These are phyloP conservation scores for Villa cingulata DNA, from an alignment of 2,888 invertebrate species.

Conservation along the genomic window DNA sequence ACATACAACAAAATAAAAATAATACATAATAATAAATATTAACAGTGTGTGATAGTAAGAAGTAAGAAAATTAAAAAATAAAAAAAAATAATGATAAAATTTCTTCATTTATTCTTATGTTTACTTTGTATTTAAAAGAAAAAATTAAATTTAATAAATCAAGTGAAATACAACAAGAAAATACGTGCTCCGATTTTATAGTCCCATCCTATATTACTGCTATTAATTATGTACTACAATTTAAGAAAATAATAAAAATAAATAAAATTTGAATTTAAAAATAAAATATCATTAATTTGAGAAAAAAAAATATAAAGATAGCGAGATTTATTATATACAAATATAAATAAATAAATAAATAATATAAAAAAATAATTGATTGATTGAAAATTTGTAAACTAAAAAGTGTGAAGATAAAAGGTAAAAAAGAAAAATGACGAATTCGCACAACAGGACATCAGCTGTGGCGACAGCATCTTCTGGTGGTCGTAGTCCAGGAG, in stretches of 20 bases:
- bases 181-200: not conserved
- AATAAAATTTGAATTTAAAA: too few relatives aligned
- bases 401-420: not conserved
- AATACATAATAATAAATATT: too few relatives aligned
- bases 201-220: too few relatives aligned
- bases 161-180: not conserved
- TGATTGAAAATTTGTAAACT: not conserved
- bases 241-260: too few relatives aligned
- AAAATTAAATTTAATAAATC: too few relatives aligned
- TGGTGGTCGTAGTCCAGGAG: constrained; percentile 11
- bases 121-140: not conserved
- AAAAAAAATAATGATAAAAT: too few relatives aligned
- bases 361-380: not conserved
- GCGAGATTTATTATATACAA: constrained; percentile 1
- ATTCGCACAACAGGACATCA: constrained; percentile 32
- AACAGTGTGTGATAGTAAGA: constrained; percentile 9
- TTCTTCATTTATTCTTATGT: constrained; percentile 1
- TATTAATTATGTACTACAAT: too few relatives aligned
- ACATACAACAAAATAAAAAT: too few relatives aligned
- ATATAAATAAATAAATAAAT: too few relatives aligned
- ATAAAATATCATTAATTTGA: too few relatives aligned
- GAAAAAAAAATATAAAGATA: not conserved
- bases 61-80: constrained; percentile 5
- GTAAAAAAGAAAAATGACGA: constrained; percentile 24
- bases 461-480: not conserved